Conservation (phyloP, 2,113 vertebrate species). For the Limanda limanda region DNA sequence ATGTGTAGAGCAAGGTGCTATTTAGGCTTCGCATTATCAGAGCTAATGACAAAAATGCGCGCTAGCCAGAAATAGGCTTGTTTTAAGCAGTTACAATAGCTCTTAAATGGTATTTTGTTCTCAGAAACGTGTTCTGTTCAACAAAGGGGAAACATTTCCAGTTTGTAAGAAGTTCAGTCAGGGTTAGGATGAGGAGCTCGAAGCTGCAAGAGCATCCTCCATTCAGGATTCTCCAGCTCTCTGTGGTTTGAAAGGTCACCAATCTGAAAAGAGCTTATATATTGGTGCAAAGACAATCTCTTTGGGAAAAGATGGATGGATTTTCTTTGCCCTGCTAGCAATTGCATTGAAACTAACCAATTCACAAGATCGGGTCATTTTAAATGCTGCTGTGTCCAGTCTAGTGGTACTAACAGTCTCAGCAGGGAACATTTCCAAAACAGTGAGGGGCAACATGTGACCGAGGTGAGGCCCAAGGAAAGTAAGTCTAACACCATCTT, state of each 20-base stretch:
- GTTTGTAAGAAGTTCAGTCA: too few species aligned
- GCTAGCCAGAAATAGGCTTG: too few species aligned
- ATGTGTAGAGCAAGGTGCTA: background rate
- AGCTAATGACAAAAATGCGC: background rate
- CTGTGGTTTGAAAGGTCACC: background rate
- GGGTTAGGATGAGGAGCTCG: too few species aligned
- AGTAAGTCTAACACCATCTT: background rate
- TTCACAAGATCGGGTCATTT: background rate
- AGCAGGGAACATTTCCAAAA: constrained; percentile 13
- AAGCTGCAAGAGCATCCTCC: background rate
- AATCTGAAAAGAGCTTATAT: background rate
- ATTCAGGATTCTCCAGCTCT: background rate
- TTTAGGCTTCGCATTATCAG: background rate
- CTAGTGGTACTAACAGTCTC: background rate
- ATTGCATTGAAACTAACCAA: background rate
- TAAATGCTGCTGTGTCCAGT: background rate
- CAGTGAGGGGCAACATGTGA: constrained; percentile 7
- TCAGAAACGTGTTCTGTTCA: too few species aligned
- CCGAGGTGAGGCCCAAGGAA: background rate
- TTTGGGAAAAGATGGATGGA: background rate
- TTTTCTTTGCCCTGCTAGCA: background rate
- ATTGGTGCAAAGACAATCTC: too few species aligned
- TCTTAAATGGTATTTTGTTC: too few species aligned
- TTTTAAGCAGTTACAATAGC: too few species aligned
- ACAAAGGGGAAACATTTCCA: too few species aligned